Evolutionary conservation across 2,888 invertebrate genomes (phyloP), one percentile per base, ranked within the genome.

Genomic region (Nomada flava): DNA sequence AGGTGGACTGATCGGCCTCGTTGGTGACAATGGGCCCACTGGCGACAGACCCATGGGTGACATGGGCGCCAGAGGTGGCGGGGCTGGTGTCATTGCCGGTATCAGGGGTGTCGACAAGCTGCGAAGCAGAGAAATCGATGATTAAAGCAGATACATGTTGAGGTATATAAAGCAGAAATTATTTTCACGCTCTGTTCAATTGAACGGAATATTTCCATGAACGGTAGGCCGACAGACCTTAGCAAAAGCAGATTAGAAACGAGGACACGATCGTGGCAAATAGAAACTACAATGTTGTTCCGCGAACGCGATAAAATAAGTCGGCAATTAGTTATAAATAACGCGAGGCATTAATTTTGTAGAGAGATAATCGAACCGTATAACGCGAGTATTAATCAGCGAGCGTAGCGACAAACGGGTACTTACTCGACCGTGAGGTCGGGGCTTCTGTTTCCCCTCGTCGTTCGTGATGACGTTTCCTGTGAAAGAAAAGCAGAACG

Each of bases 71-170:
- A 94, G 88, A 44, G 94, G 94, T 5, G 91, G 93, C 36, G 94
- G 94, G 2, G 91, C 91, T 44, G 92, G 87, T 20, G 92, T 89
- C 92, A 93, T 90, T 60, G 89, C 89, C 36, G 92, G 91, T 60
- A 92, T 90, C 84, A 95, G 94, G 7, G 95, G 94, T 59, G 95
- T 94, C 76, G 95, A 93, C 90, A 94, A 92, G 90, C 95, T 95
- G 89, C 3, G 90, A 90, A 1, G 7, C 36, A 10, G 10, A 3
- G 68, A 13, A 13, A 11, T 20, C 2, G 20, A 10, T 57, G 7
- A 20, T 73, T 42, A 64, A 52, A 11, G 36, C 53, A 18, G 36
- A 26, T 9, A 53, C 10, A 26, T n/a, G 57, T 55, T n/a, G 15
- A 50, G 50, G 50, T 50, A 50, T 36, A 36, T 36, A 36, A 36